These are phyloP conservation scores for Halisarca cf. caerulea DNA, from an alignment of 37 sponge, comb jelly and placozoan genomes.

Conservation along the genomic window DNA sequence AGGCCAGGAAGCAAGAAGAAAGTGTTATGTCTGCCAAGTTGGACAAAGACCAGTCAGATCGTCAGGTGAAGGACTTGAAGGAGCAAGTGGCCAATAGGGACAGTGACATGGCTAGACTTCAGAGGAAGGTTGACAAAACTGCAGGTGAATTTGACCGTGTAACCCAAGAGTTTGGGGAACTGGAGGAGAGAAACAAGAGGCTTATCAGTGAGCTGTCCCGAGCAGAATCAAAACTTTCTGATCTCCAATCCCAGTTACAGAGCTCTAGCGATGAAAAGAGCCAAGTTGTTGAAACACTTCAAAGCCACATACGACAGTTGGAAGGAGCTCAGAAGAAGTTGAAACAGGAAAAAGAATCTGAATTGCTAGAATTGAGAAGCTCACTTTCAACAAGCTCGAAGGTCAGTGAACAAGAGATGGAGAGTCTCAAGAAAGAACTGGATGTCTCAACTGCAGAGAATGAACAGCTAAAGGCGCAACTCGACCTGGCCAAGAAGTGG, in stretches of 20 bases:
- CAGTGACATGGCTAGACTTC: not conserved
- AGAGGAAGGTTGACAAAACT: not conserved
- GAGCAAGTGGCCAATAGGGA: not conserved
- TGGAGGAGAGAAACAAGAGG: slow-evolving; percentile 26
- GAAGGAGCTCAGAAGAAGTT: not conserved
- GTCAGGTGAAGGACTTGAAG: not conserved
- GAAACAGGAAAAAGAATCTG: not conserved
- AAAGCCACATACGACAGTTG: not conserved
- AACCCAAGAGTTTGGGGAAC: not conserved
- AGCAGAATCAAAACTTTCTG: slow-evolving; percentile 14
- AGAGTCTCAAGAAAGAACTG: not conserved
- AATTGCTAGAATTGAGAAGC: not conserved
- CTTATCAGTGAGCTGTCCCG: not conserved
- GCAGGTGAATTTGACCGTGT: not conserved
- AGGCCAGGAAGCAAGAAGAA: not conserved
- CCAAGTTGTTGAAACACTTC: not conserved
- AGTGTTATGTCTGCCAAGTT: not conserved
- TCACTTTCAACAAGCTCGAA: not conserved
- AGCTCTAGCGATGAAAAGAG: not conserved
- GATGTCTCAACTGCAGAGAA: not conserved
- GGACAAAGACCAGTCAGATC: not conserved
- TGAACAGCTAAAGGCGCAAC: not conserved
- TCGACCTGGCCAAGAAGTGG: not conserved
- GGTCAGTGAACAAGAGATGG: not conserved
- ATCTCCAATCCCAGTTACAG: slow-evolving; percentile 9